phyloP scores from a whole-genome alignment of 2,797 vertebrate genomes.

The Pelochelys cantorii region DNA sequence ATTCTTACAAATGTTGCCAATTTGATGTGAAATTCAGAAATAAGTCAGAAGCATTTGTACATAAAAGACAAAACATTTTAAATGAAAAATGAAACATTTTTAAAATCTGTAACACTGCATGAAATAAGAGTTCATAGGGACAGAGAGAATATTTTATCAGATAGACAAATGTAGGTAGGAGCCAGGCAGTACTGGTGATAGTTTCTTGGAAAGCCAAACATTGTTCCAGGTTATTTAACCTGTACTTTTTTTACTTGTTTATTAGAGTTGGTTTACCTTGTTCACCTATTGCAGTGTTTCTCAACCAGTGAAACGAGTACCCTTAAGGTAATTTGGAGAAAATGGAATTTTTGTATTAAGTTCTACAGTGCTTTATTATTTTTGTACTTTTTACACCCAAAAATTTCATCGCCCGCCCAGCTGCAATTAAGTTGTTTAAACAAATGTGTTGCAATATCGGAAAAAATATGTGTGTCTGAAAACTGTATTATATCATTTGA shows the following conservation, averaged over 20 bases:
- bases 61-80: background rate
- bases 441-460: too few relatives aligned
- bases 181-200: fast-evolving
- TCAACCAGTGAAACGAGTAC: too few relatives aligned
- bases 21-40: slow-evolving; percentile 16
- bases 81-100: background rate
- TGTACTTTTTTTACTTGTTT: background rate
- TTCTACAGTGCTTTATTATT: too few relatives aligned
- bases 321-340: too few relatives aligned
- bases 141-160: background rate
- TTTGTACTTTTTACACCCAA: too few relatives aligned
- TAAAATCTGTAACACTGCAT: background rate
- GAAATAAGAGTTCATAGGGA: background rate
- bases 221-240: background rate
- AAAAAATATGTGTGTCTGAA: too few relatives aligned
- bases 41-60: background rate
- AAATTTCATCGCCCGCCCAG: too few relatives aligned
- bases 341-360: too few relatives aligned
- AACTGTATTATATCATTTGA: background rate
- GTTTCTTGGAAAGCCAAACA: background rate
- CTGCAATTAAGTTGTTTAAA: too few relatives aligned
- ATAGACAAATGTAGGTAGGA: background rate
- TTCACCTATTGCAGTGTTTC: too few relatives aligned
- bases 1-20: background rate
- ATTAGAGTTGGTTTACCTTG: background rate